phyloP scores from a whole-genome alignment of 2,888 invertebrate species.

The Drepana falcataria region DNA sequence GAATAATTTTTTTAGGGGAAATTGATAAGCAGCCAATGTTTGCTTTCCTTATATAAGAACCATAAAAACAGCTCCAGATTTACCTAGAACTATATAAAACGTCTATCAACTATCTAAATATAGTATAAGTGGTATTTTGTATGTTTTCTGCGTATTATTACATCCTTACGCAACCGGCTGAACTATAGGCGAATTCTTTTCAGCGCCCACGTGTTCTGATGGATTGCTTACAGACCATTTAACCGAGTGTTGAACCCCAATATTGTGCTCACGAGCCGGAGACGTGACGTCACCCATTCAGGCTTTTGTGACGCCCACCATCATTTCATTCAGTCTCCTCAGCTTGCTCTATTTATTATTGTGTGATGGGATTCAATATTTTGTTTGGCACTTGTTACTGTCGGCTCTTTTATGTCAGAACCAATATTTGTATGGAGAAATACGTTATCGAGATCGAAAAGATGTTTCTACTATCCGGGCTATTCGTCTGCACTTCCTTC shows the following conservation, averaged over 20 bases:
- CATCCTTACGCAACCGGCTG: slow-evolving; percentile 17
- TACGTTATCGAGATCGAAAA: too few relatives aligned
- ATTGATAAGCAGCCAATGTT: too few relatives aligned
- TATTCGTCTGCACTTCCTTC: too few relatives aligned
- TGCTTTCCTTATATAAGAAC: too few relatives aligned
- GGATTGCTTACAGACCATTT: slow-evolving; percentile 11
- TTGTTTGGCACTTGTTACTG: neutral
- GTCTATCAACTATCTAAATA: neutral
- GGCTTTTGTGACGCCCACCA: slow-evolving; percentile 22
- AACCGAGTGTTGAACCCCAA: slow-evolving; percentile 21
- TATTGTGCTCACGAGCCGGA: slow-evolving; percentile 16
- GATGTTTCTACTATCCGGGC: too few relatives aligned
- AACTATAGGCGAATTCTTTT: slow-evolving; percentile 10
- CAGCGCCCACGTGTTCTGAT: slow-evolving; percentile 13
- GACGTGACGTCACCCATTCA: slow-evolving; percentile 26
- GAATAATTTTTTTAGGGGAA: too few relatives aligned
- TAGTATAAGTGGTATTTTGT: neutral
- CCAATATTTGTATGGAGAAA: neutral
- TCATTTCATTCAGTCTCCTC: slow-evolving; percentile 20
- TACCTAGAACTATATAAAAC: too few relatives aligned
- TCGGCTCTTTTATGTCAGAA: neutral
- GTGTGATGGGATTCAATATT: neutral
- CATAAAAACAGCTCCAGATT: too few relatives aligned
- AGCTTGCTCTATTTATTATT: neutral
- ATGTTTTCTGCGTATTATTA: neutral